Base-by-base conservation (phyloP, 2,797 vertebrate genomes). In the Poeciliopsis gracilis region DNA sequence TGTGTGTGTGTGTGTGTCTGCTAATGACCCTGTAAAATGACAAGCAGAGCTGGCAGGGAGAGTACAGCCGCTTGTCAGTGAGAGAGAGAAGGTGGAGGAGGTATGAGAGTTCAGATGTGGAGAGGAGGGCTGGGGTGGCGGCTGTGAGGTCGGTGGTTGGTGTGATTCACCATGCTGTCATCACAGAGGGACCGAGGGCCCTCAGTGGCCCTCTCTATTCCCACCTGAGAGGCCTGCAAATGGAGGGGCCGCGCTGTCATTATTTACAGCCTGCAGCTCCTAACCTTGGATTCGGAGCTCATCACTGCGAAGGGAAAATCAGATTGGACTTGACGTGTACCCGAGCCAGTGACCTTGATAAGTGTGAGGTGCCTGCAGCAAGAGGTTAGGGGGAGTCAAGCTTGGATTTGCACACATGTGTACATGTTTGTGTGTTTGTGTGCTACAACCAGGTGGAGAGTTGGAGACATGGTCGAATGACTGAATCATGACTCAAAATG, bases 21-120 rank as follows among this genome's bases (percentile, higher is more conserved):
- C 90, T 94, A 94, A 94, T 94, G 92, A 95, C 93, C 92, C 90
- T 93, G 91, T 91, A 92, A 94, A 93, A 94, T 93, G 93, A 94
- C 93, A 93, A 94, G 92, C 92, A 93, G 92, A 91, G 91, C 90
- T 94, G 91, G 93, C 91, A 93, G 89, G 86, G 92, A 93, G 89
- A 90, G 90, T 84, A 92, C 86, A 92, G 91, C 88, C 76, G 85
- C 88, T 83, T 83, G 90, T 91, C 88, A 91, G 84, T 82, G 59
- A 77, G 77, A 69, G 77, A 75, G 86, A 81, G 81, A 79, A 78
- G 83, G 87, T 74, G 82, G 84, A 82, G 74, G 84, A 90, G 79
- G 74, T 66, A 80, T 87, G 81, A 80, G 80, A 79, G 83, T 89
- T 89, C 82, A 85, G 87, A 82, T 73, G 75, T 78, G 73, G 77